A percentile compares a stretch with the other conserved stretches of the same genome.
phyloP scores from a whole-genome alignment of 2,888 invertebrate species.

The Mactromeris polynyma region DNA sequence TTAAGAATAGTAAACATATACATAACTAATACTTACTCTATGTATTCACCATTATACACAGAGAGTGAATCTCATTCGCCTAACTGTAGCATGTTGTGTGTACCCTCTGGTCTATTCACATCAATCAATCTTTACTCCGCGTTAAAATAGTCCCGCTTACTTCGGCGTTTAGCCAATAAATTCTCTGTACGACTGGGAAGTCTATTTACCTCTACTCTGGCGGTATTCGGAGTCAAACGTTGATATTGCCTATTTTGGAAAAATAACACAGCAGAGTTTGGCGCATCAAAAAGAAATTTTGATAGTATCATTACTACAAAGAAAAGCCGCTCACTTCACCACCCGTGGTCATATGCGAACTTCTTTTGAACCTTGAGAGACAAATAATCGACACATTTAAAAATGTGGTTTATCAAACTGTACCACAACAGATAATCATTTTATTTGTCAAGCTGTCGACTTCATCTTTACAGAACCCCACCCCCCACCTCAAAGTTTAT shows the following conservation, averaged over 20 bases:
- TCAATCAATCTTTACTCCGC: constrained; percentile 45
- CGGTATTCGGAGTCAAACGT: constrained; percentile 48
- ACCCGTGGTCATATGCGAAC: constrained; percentile 10
- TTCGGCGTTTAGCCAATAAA: constrained; percentile 61
- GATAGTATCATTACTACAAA: constrained; percentile 36
- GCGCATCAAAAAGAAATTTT: constrained; percentile 26
- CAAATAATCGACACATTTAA: not conserved
- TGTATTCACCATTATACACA: not conserved
- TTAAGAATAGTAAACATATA: not conserved
- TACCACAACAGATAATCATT: constrained; percentile 2
- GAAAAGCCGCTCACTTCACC: constrained; percentile 21
- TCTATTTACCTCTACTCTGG: constrained; percentile 35
- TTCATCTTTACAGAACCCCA: not conserved
- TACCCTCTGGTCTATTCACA: constrained; percentile 28
- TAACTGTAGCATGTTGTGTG: constrained; percentile 42
- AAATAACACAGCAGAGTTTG: not conserved
- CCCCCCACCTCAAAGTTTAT: no score
- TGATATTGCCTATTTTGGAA: constrained; percentile 46
- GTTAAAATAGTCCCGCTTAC: constrained; percentile 59
- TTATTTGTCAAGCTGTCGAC: not conserved
- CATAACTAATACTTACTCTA: not conserved
- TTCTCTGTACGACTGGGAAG: constrained; percentile 44
- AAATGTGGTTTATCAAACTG: not conserved
- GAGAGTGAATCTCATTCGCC: constrained; percentile 25
- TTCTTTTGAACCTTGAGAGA: not conserved